Base-by-base conservation (phyloP, 2,888 invertebrate genomes). In the Celastrina argiolus region DNA sequence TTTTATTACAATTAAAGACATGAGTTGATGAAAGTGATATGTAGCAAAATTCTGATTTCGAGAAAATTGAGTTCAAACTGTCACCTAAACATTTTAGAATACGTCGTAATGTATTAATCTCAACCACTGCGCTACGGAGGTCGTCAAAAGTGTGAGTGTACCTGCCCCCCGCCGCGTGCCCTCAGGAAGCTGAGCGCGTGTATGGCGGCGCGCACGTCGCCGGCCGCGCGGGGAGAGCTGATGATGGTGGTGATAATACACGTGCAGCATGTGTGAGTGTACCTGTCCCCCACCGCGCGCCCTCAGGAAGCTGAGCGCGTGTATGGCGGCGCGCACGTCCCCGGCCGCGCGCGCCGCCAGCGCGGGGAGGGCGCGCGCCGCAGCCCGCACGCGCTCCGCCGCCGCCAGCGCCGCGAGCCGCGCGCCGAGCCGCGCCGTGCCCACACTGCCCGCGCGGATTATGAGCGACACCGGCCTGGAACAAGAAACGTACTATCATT, bases 141-240 rank as follows among this genome's bases (percentile, higher is more conserved):
- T n/a, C n/a, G n/a, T n/a, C n/a, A n/a, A n/a, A n/a, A n/a, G n/a
- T n/a, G n/a, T n/a, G 7, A 18, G 22, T 12, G 65, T 28, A 82
- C 85, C 80, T 81, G 80, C 0, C 72, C 71, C 39, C 72, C 76
- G 1, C 76, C 76, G 65, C 71, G 71, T 0, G 82, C 80, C 51
- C 80, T 92, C 73, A 94, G 92, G 76, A 95, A 96, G 79, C 98
- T 97, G 72, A 99, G 92, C 59, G 97, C 94, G 18, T 97, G 97
- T 66, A 99, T 92, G 78, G 99, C 99, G 0, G 97, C 95, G 22
- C 99, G 92, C 56, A 99, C 96, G 88, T 99, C 99, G 75, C 97
- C 97, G 65, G 94, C 94, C 2, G 96, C 95, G 74, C 97, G 96
- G 74, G 97, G 95, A 16, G 97, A n/a, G n/a, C n/a, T n/a, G n/a